phyloP scores from a whole-genome alignment of 2,888 invertebrate species.

The Diarsia dahlii region DNA sequence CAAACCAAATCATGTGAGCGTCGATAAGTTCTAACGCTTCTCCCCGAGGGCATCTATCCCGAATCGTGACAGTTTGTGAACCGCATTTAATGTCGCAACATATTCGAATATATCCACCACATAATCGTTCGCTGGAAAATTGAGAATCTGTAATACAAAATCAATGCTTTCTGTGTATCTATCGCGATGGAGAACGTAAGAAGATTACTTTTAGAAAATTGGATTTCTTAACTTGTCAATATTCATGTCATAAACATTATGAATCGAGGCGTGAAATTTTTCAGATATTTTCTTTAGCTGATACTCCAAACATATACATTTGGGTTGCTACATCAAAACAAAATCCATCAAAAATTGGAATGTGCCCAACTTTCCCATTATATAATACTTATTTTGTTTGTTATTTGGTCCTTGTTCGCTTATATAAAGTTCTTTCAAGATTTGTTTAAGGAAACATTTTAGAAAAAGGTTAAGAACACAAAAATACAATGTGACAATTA shows the following conservation, averaged over 20 bases:
- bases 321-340: conserved; percentile 26
- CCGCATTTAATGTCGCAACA: conserved; percentile 49
- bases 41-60: conserved; percentile 31
- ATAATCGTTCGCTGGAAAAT: conserved; percentile 55
- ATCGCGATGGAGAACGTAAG: conserved; percentile 46
- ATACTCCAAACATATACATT: conserved; percentile 17
- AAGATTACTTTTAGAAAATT: conserved; percentile 65
- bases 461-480: not conserved
- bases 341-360: conserved; percentile 56
- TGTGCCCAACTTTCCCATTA: conserved; percentile 55
- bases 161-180: conserved; percentile 58
- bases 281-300: conserved; percentile 41
- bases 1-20: conserved; percentile 28
- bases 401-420: conserved; percentile 22
- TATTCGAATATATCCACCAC: conserved; percentile 40
- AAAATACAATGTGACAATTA: conserved; percentile 17
- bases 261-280: conserved; percentile 53
- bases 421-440: conserved; percentile 21
- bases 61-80: conserved; percentile 39
- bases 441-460: conserved; percentile 28
- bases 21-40: conserved; percentile 40
- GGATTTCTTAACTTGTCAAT: conserved; percentile 64
- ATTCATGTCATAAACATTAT: conserved; percentile 65
- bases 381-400: conserved; percentile 48
- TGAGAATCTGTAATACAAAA: conserved; percentile 61